These are phyloP conservation scores for Scrobipalpa atriplicella DNA, from an alignment of 2,888 invertebrate species.

Conservation along the genomic window DNA sequence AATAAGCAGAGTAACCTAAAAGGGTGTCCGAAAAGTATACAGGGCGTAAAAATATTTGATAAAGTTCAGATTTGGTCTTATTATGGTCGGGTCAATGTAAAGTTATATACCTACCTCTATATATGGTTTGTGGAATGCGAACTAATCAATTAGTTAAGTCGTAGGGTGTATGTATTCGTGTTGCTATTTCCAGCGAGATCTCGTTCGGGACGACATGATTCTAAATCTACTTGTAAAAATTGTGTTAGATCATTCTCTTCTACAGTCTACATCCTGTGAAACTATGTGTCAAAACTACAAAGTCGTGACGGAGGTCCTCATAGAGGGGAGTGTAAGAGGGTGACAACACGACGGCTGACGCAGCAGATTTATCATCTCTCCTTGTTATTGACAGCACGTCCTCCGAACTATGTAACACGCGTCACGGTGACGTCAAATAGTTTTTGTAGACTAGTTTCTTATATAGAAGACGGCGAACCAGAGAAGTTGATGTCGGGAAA, in stretches of 20 bases:
- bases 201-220: too few species aligned
- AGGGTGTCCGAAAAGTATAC: background rate
- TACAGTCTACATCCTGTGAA: background rate
- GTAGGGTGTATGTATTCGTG: too few species aligned
- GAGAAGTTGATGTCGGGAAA: too few species aligned
- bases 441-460: too few species aligned
- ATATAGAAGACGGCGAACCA: too few species aligned
- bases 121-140: too few species aligned
- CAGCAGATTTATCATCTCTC: slow-evolving; percentile 57
- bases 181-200: too few species aligned
- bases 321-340: slow-evolving; percentile 25
- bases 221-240: too few species aligned
- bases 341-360: slow-evolving; percentile 38
- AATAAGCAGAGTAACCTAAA: background rate
- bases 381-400: slow-evolving; percentile 60
- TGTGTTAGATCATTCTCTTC: too few species aligned
- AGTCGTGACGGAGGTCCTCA: slow-evolving; percentile 57
- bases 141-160: too few species aligned
- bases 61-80: too few species aligned
- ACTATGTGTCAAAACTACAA: slow-evolving; percentile 53
- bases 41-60: background rate
- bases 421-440: slow-evolving; percentile 29
- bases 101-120: too few species aligned
- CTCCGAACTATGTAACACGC: slow-evolving; percentile 30
- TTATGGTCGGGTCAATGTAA: background rate